A percentile compares a stretch with the other conserved stretches of the same genome.
These are phyloP conservation scores for Plectus sambesii DNA, from an alignment of 1,140 invertebrate genomes.

Conservation along the genomic window DNA sequence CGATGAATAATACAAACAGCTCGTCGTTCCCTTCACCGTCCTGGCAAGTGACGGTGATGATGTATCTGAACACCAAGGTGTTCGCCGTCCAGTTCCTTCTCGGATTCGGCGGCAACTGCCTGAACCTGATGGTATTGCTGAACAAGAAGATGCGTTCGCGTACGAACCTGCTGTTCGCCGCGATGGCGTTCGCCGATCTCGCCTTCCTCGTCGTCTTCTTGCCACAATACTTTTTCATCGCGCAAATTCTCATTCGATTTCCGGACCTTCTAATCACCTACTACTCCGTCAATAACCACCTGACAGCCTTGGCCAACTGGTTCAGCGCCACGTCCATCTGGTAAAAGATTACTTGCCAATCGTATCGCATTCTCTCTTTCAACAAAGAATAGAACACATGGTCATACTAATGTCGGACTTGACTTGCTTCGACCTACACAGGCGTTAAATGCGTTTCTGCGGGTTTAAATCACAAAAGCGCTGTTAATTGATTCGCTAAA, in stretches of 20 bases:
- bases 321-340: slow-evolving; percentile 13
- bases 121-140: slow-evolving; percentile 6
- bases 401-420: too few species aligned
- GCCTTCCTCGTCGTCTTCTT: slow-evolving; percentile 10
- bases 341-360: not conserved
- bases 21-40: too few species aligned
- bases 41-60: too few species aligned
- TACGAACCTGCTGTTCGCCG: slow-evolving; percentile 12
- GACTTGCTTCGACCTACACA: too few species aligned
- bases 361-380: not conserved
- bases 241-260: not conserved
- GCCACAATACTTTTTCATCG: slow-evolving; percentile 9
- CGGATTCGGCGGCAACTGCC: slow-evolving; percentile 6
- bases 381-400: too few species aligned
- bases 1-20: too few species aligned
- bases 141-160: slow-evolving; percentile 10
- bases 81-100: slow-evolving; percentile 9
- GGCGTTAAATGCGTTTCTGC: too few species aligned
- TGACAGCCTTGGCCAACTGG: slow-evolving; percentile 6
- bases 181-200: slow-evolving; percentile 6
- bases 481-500: too few species aligned
- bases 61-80: slow-evolving; percentile 9
- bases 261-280: not conserved
- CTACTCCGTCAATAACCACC: slow-evolving; percentile 1
- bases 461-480: too few species aligned